phyloP scores from a whole-genome alignment of 2,888 invertebrate species.

The Neria commutata region DNA sequence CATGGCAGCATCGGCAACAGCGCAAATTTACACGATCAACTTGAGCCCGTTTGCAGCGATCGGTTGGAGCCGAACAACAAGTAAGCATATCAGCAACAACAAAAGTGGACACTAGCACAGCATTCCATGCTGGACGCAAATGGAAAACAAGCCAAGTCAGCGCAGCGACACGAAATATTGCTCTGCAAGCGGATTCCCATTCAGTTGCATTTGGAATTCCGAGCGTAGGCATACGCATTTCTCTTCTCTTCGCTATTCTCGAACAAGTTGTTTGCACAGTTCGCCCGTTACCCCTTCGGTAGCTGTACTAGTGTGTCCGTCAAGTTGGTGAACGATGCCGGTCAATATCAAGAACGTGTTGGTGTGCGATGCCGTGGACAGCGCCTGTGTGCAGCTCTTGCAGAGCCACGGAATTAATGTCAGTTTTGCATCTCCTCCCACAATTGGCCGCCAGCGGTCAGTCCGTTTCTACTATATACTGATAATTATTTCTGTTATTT shows the following conservation, averaged over 20 bases:
- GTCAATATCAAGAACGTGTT: slow-evolving; percentile 79
- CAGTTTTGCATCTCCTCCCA: no score
- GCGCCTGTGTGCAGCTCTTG: slow-evolving; percentile 82
- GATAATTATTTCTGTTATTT: slow-evolving; percentile 19
- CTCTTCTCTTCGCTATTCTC: neutral
- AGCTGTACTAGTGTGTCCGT: neutral
- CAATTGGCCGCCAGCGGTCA: neutral
- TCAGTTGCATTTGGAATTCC: slow-evolving; percentile 36
- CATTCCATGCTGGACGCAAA: no score
- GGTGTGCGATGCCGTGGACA: slow-evolving; percentile 92
- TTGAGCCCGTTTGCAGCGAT: no score
- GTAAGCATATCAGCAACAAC: neutral
- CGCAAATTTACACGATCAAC: no score
- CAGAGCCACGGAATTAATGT: slow-evolving; percentile 78
- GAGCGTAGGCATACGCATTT: neutral
- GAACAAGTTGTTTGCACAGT: neutral
- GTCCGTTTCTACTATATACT: slow-evolving; percentile 2
- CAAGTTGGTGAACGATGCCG: slow-evolving; percentile 57
- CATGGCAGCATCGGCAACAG: no score
- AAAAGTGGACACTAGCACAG: neutral
- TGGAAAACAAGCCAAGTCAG: no score
- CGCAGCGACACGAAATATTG: no score
- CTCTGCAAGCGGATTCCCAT: slow-evolving; percentile 11
- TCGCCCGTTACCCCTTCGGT: neutral
- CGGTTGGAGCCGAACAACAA: no score